Conservation (phyloP, 2,888 invertebrate species). For the Idaea straminata region DNA sequence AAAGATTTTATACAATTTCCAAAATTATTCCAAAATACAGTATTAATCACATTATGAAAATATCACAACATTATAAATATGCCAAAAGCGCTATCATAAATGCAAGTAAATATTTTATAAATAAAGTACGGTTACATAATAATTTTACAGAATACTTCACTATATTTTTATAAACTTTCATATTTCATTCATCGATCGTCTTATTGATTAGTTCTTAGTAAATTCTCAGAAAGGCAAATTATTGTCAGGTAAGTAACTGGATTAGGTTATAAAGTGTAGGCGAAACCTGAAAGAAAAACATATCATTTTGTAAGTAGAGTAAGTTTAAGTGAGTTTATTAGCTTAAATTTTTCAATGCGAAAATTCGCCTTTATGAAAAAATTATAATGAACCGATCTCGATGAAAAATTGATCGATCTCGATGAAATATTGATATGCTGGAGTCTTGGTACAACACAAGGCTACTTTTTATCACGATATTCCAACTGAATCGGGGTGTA, state of each 20-base stretch:
- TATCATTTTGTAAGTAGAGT: neutral
- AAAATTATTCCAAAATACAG: constrained; percentile 72
- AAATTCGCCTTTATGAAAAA: too few relatives aligned
- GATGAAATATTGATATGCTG: too few relatives aligned
- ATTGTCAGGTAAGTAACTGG: constrained; percentile 33
- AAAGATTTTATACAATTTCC: constrained; percentile 72
- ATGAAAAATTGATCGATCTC: too few relatives aligned
- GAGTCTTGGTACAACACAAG: too few relatives aligned
- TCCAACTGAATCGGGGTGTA: too few relatives aligned
- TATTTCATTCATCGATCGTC: constrained; percentile 34
- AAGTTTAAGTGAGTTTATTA: too few relatives aligned
- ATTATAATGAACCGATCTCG: too few relatives aligned
- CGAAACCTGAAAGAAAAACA: constrained; percentile 38
- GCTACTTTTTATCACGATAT: too few relatives aligned
- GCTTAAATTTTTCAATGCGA: too few relatives aligned
- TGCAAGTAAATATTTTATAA: constrained; percentile 69
- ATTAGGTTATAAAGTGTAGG: constrained; percentile 10
- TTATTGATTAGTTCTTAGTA: constrained; percentile 48
- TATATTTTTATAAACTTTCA: constrained; percentile 46
- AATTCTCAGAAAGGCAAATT: constrained; percentile 34
- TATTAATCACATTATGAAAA: constrained; percentile 73
- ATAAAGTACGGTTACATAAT: constrained; percentile 63
- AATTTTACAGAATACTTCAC: constrained; percentile 67
- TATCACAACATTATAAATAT: constrained; percentile 73
- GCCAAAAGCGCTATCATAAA: constrained; percentile 72